A percentile compares a stretch with the other conserved stretches of the same genome.
Conservation (phyloP, 2,113 vertebrate genomes). For the Callopanchax toddi region DNA sequence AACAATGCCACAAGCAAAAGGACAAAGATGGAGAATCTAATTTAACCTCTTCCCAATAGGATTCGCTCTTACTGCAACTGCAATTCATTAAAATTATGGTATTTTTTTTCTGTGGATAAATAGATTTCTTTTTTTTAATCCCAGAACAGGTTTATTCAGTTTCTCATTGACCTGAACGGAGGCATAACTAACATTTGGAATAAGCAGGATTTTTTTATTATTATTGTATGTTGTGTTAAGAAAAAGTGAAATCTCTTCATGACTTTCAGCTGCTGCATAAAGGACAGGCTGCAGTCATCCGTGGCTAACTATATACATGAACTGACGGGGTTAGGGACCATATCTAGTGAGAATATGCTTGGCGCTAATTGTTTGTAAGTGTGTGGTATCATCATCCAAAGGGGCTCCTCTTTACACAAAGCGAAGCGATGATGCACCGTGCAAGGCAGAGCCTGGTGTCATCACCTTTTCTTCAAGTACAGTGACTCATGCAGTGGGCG, state of each 20-base stretch:
- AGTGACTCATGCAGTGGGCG: constrained; percentile 68
- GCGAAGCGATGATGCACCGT: constrained; percentile 56
- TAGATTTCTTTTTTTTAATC: constrained; percentile 37
- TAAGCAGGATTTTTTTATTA: constrained; percentile 39
- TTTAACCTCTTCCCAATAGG: constrained; percentile 33
- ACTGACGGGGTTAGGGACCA: constrained; percentile 7
- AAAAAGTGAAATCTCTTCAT: constrained; percentile 33
- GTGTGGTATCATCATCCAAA: constrained; percentile 53
- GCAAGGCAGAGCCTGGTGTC: constrained; percentile 54
- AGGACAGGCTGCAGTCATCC: constrained; percentile 26
- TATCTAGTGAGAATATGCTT: constrained; percentile 21
- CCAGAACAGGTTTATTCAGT: constrained; percentile 42
- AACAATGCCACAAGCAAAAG: constrained; percentile 12
- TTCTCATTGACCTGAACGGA: constrained; percentile 36
- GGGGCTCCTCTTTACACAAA: constrained; percentile 59
- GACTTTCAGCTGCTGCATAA: constrained; percentile 21
- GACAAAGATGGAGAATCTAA: constrained; percentile 41
- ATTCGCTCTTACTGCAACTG: constrained; percentile 28
- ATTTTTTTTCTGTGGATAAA: constrained; percentile 43
- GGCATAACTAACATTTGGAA: constrained; percentile 39
- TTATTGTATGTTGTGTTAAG: constrained; percentile 35
- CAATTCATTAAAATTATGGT: constrained; percentile 37
- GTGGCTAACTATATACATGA: constrained; percentile 9
- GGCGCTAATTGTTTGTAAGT: constrained; percentile 47
- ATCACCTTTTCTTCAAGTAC: constrained; percentile 55